Conservation (phyloP, 2,797 vertebrate genomes). For the Amblyraja radiata region DNA sequence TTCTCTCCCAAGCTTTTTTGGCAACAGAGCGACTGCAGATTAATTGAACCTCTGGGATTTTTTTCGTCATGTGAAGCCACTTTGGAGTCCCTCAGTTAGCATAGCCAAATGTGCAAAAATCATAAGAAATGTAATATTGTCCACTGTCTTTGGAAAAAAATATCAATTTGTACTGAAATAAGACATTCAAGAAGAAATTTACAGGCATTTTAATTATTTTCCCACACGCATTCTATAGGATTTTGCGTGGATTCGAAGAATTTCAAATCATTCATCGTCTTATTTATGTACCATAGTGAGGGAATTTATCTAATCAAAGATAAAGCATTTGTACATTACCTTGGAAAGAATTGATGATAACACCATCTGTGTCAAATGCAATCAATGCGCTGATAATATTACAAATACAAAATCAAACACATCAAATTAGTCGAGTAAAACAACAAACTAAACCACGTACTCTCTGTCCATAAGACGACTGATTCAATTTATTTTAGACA, state of each 20-base stretch:
- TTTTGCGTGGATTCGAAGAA: not conserved
- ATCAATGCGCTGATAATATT: conserved; percentile 16
- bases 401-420: conserved; percentile 15
- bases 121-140: conserved; percentile 41
- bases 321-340: not conserved
- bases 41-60: conserved; percentile 44
- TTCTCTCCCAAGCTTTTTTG: conserved; percentile 43
- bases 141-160: conserved; percentile 46
- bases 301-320: conserved; percentile 14
- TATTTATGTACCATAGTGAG: not conserved
- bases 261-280: not conserved
- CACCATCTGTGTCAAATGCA: not conserved
- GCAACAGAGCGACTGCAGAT: conserved; percentile 42
- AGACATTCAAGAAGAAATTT: not conserved
- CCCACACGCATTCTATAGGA: not conserved
- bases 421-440: conserved; percentile 28
- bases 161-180: conserved; percentile 35
- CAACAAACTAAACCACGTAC: conserved; percentile 27
- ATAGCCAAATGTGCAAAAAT: conserved; percentile 37
- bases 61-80: conserved; percentile 42
- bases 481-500: conserved; percentile 29
- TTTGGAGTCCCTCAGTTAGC: conserved; percentile 39
- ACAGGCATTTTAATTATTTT: not conserved
- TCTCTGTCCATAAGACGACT: conserved; percentile 1
- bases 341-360: not conserved